A percentile compares a stretch with the other conserved stretches of the same genome.
phyloP scores from a whole-genome alignment of 2,113 vertebrate genomes.

The Xenus cinereus region DNA sequence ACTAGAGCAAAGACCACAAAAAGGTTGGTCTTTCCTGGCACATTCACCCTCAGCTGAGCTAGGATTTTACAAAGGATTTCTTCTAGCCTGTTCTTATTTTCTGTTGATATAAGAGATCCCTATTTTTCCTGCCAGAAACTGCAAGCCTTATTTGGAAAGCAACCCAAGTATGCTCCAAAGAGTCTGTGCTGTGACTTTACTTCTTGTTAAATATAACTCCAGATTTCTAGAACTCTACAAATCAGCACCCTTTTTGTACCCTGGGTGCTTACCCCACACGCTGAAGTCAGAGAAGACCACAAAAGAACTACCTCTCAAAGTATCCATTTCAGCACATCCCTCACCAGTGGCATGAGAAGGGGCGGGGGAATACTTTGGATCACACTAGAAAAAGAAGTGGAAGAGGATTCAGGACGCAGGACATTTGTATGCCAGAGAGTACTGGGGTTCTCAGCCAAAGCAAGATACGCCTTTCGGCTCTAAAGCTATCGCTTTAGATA shows the following conservation, averaged over 20 bases:
- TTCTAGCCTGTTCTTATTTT: constrained; percentile 11
- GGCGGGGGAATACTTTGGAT: not conserved
- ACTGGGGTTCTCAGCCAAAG: not conserved
- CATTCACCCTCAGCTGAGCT: not conserved
- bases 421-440: not conserved
- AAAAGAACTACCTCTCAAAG: not conserved
- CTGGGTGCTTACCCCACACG: not conserved
- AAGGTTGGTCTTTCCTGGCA: not conserved
- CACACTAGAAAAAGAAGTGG: not conserved
- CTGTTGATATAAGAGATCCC: not conserved
- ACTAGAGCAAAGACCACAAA: not conserved
- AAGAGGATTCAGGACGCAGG: not conserved
- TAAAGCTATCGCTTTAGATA: not conserved
- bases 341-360: not conserved
- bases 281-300: not conserved
- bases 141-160: constrained; percentile 31
- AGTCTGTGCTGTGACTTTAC: not conserved
- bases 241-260: not conserved
- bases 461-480: not conserved
- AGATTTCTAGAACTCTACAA: constrained; percentile 4
- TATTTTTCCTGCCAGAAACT: constrained; percentile 17
- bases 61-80: constrained; percentile 19
- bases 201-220: constrained; percentile 31
- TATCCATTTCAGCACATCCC: not conserved
- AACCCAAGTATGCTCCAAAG: not conserved